Evolutionary conservation across 2,113 vertebrate species (phyloP), one percentile per base, ranked within the genome.

Genomic region (Cryptoleucopteryx plumbea): DNA sequence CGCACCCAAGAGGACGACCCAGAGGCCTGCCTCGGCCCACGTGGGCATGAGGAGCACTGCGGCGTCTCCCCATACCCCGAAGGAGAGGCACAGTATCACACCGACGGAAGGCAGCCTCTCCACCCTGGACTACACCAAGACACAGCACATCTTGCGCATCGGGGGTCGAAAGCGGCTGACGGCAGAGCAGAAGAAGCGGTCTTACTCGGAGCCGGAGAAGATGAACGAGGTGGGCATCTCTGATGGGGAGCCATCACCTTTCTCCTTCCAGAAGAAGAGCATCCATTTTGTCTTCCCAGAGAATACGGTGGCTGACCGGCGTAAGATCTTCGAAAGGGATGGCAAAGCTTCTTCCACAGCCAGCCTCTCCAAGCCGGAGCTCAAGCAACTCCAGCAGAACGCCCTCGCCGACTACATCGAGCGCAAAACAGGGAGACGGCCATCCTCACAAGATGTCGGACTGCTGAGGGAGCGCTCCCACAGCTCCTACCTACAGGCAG

Each of bases 181-280:
- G 0, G 91, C 97, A 0, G 99, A 99, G 96, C 99, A 99, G 97
- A 99, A 99, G 97, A 99, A 99, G 86, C 97, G 98, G 7, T 99
- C 99, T 1, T 99, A 99, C 96, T 99, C 99, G 0, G 99, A 99
- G 97, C 99, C 99, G 0, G 99, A 99, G 95, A 99, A 99, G 94
- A 98, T 99, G 98, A 99, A 99, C 0, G 98, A 99, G 94, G 98
- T 99, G 21, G 99, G 99, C 12, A 72, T 99, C 56, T 98, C 96
- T 0, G 99, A 99, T 7, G 70, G 88, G 1, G 99, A 99, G 77
- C 97, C 96, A 0, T 93, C 90, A 0, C 84, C 96, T 5, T 80
- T 93, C 63, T 96, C 98, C 42, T 95, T 90, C 71, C 98, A 95
- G 92, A 95, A 98, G 94, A 86, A 96, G 82, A 97, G 96, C 48